Evolutionary conservation across 2,113 vertebrate genomes (phyloP).

Genomic region (Smithornis capensis): DNA sequence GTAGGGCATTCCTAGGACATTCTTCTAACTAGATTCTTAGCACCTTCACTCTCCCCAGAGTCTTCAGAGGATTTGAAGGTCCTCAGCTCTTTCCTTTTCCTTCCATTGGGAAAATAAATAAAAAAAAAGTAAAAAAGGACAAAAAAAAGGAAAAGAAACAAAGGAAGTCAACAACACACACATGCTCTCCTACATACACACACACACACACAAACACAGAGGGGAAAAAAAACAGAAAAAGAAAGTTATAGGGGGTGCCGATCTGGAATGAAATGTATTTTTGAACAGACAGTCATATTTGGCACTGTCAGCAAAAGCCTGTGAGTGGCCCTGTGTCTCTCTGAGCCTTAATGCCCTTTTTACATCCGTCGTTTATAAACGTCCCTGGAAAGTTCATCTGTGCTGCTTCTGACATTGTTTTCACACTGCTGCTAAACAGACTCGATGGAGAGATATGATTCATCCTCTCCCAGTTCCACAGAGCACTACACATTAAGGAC

Average conservation of each 20-base stretch:
- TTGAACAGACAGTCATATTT: slow-evolving; percentile 60
- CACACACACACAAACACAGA: neutral
- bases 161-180: neutral
- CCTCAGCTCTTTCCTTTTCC: neutral
- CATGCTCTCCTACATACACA: neutral
- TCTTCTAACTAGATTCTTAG: slow-evolving; percentile 6
- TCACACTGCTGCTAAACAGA: neutral
- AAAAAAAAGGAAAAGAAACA: neutral
- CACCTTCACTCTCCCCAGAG: neutral
- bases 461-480: neutral
- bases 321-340: neutral
- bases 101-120: neutral
- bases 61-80: neutral
- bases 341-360: slow-evolving; percentile 41
- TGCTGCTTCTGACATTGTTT: neutral
- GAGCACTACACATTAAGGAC: neutral
- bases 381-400: neutral
- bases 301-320: slow-evolving; percentile 63
- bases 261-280: slow-evolving; percentile 58
- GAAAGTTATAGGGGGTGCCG: neutral
- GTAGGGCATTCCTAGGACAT: slow-evolving; percentile 6
- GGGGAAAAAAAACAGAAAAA: neutral
- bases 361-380: neutral
- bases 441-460: neutral
- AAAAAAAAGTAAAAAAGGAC: neutral